A percentile compares a stretch with the other conserved stretches of the same genome.
These are phyloP conservation scores for Chrysochloris asiatica DNA, from an alignment of 2,113 vertebrate genomes.

Conservation along the genomic window DNA sequence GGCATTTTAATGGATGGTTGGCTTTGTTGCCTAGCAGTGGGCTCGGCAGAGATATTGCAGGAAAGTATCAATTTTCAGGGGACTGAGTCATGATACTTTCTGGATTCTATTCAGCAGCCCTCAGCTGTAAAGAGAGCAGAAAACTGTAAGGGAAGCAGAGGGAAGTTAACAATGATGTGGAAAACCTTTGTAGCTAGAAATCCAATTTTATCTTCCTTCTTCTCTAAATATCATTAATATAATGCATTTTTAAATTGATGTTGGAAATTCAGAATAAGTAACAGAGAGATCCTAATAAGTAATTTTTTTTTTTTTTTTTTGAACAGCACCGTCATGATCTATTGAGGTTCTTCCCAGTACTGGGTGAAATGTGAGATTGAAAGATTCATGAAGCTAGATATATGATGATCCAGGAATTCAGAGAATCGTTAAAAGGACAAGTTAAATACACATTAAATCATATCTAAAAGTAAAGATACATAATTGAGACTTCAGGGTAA, in stretches of 20 bases:
- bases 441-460: neutral
- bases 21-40: constrained; percentile 63
- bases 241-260: constrained; percentile 6
- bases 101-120: constrained; percentile 36
- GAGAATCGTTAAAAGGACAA: neutral
- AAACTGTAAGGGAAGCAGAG: constrained; percentile 12
- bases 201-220: constrained; percentile 38
- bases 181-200: constrained; percentile 8
- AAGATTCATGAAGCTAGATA: neutral
- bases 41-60: constrained; percentile 27
- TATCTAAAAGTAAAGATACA: neutral
- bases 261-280: neutral
- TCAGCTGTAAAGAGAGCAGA: neutral
- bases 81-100: constrained; percentile 49
- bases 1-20: constrained; percentile 63
- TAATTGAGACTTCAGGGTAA: constrained; percentile 20
- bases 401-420: neutral
- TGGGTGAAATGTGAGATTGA: neutral
- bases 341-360: neutral
- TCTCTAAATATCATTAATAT: neutral
- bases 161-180: neutral
- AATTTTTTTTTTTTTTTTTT: too few relatives aligned
- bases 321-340: neutral
- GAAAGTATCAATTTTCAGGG: constrained; percentile 49
- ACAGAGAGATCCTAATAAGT: neutral